Evolutionary conservation across 2,113 vertebrate genomes (phyloP).

Genomic region (Psilopogon haemacephalus): DNA sequence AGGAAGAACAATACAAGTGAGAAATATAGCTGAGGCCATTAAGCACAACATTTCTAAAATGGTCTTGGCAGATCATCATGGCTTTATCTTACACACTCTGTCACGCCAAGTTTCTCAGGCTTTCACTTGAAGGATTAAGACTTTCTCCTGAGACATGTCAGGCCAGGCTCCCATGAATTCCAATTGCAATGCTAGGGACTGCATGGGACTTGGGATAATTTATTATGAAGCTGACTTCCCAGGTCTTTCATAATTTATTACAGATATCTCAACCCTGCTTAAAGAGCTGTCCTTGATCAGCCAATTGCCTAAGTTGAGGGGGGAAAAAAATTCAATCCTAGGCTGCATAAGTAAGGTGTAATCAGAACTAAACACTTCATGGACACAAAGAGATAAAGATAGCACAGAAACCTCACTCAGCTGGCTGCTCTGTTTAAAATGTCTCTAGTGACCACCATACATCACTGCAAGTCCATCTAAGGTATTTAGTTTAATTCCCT

Average conservation of each 20-base stretch:
- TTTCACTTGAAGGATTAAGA: slow-evolving; percentile 56
- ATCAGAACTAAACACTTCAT: slow-evolving; percentile 10
- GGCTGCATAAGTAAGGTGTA: slow-evolving; percentile 21
- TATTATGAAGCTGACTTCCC: slow-evolving; percentile 34
- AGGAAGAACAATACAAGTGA: not conserved
- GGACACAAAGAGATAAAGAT: slow-evolving; percentile 20
- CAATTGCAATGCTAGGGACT: not conserved
- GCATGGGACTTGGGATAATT: slow-evolving; percentile 19
- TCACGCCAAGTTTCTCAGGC: slow-evolving; percentile 46
- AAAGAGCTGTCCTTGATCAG: slow-evolving; percentile 52
- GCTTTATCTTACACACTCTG: slow-evolving; percentile 27
- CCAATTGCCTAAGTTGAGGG: slow-evolving; percentile 19
- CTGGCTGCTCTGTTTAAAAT: not conserved
- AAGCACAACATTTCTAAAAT: slow-evolving; percentile 27
- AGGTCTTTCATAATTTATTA: slow-evolving; percentile 29
- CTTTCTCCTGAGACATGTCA: slow-evolving; percentile 38
- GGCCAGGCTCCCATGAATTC: slow-evolving; percentile 32
- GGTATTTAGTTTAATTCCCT: not conserved
- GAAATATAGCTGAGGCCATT: slow-evolving; percentile 20
- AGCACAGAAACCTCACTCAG: not conserved
- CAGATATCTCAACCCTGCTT: not conserved
- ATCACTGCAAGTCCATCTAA: not conserved
- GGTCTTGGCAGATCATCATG: slow-evolving; percentile 18
- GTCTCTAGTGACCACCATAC: not conserved
- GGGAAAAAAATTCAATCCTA: not conserved